Evolutionary conservation across 1,140 invertebrate species (phyloP), one percentile per base, ranked within the genome.

Genomic region (Pissodes strobi): DNA sequence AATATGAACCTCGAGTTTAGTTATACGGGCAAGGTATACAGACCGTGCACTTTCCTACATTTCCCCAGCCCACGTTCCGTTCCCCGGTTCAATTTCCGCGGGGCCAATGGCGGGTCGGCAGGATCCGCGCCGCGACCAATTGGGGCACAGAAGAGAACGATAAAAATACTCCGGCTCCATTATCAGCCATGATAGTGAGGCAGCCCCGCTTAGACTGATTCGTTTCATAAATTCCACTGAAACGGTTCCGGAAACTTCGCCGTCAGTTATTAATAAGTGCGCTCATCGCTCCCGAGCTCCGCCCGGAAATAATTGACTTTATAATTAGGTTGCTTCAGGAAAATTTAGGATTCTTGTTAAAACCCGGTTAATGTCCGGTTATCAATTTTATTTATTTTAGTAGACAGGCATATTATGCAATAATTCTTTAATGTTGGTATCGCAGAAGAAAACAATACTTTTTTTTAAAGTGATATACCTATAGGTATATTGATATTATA

Each of bases 111-210:
- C 46, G 51, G 27, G 19, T 17, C 45, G 34, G n/a, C 41, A 21
- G 48, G 60, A n/a, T 48, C 21, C 3, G 22, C 19, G 39, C 37
- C 30, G 55, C 59, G 62, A 30, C 72, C 72, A 73, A 72, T 69
- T 53, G 69, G 64, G 63, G 57, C 21, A 39, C 56, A 38, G 57
- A 46, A 67, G 34, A 25, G 65, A 58, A 48, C 62, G 69, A 76
- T 76, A 76, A 76, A 76, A 76, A 76, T 76, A 73, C 72, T 73
- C 72, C 52, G 68, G 72, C 72, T 71, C 71, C 72, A 76, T 76
- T 76, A 76, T 76, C 75, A 71, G 72, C 75, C 75, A 76, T 76
- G 75, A 76, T 76, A 76, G 75, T 70, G 73, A 67, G 70, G 69
- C 72, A 69, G 70, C 66, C 71, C 74, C 71, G 72, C 68, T 69